Conservation (phyloP, 2,888 invertebrate genomes). For the Hypercompe scribonia region DNA sequence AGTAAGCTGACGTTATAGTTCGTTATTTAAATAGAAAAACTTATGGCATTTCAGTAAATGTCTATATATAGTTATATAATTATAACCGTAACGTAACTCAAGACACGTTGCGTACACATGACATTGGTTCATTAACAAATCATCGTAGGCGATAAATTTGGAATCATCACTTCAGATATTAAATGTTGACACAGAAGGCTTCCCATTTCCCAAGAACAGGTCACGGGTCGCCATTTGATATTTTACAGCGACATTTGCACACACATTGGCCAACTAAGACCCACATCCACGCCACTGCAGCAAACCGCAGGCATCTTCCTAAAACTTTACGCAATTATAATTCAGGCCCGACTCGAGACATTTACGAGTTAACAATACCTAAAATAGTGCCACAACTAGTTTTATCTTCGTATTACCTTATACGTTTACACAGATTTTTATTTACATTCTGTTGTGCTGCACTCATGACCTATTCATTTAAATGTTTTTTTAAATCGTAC, state of each 20-base stretch:
- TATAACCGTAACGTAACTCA: conserved; percentile 26
- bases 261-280: conserved; percentile 72
- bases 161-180: conserved; percentile 41
- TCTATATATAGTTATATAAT: conserved; percentile 34
- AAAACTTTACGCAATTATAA: conserved; percentile 69
- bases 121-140: conserved; percentile 43
- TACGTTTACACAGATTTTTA: conserved; percentile 47
- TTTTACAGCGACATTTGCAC: conserved; percentile 79
- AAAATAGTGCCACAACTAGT: conserved; percentile 48
- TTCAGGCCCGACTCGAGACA: conserved; percentile 57
- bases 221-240: conserved; percentile 77
- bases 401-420: conserved; percentile 48
- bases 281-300: conserved; percentile 57
- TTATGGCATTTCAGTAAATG: conserved; percentile 29
- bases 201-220: conserved; percentile 71
- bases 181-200: conserved; percentile 57
- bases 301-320: conserved; percentile 61
- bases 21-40: not conserved
- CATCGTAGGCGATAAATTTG: conserved; percentile 29
- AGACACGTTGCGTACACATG: conserved; percentile 29
- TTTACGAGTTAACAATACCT: conserved; percentile 53
- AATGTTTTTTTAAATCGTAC: conserved; percentile 30
- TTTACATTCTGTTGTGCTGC: conserved; percentile 44
- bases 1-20: not conserved
- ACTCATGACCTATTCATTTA: conserved; percentile 42